Base-by-base conservation (phyloP, 1,140 invertebrate genomes). In the Aphelinus certus region DNA sequence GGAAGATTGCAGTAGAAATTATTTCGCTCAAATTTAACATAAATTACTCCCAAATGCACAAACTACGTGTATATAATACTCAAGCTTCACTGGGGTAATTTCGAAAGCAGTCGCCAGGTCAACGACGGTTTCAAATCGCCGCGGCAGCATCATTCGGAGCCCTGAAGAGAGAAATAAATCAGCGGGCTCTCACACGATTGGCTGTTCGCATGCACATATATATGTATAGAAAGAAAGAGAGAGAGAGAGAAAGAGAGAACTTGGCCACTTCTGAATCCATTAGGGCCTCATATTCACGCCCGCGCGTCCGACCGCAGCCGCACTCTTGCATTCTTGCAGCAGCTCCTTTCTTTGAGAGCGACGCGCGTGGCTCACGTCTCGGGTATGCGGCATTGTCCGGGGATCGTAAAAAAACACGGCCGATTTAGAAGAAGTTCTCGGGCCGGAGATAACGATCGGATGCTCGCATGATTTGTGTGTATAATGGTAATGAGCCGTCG, bases 211-310 rank as follows among this genome's bases (percentile, higher is more conserved):
- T 53, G 9, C 42, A 26, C 26, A 26, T 26, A 26, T 26, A 26
- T 26, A 26, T 26, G 26, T 26, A 26, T 26, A 26, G 26, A 26
- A 26, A 26, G 26, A 26, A 26, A 26, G 26, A 26, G 26, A 26
- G 26, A 26, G 26, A 26, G 26, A 26, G 26, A 26, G 26, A 26
- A 26, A 26, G 26, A 79, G 79, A 82, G 81, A 83, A 82, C 80
- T 79, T 80, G 76, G 78, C 73, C 79, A 82, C 79, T 82, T 80
- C 80, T 78, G 78, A 81, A 81, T 81, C 79, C 79, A 82, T 82
- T 82, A 83, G 76, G 75, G 71, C 46, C 56, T 65, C 47, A 47
- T 26, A 26, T 58, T 64, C 70, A 47, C 55, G 46, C 55, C 7
- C 51, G 2, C 9, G 5, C 2, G 7, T 6, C 42, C 46, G 51